Evolutionary conservation across 2,113 vertebrate species (phyloP), one percentile per base, ranked within the genome.

Genomic region (Engraulis encrasicolus): DNA sequence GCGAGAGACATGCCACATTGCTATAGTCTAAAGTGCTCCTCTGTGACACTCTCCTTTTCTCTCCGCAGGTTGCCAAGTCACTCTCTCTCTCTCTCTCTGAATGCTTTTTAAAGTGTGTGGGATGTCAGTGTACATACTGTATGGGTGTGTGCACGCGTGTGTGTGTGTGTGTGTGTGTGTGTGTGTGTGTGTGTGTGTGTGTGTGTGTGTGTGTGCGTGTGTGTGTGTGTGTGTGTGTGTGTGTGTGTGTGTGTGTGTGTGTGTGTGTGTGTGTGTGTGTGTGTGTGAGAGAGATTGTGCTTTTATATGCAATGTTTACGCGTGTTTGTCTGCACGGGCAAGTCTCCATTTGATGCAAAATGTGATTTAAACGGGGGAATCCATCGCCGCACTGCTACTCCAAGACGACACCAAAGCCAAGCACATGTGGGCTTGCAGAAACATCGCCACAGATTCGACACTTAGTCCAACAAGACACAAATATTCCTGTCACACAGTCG

Each of bases 401-500:
- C 15, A 14, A n/a, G 31, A 15, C 31, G 27, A 31, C 66, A 31
- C 66, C 34, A 74, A 74, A 31, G 11, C 66, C 66, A 74, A 74
- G 34, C 66, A 74, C 66, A 74, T 74, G 66, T 74, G 66, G n/a
- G 27, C 15, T 34, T 74, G 27, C 66, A 74, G 66, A 74, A 31
- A 23, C 14, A 27, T n/a, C n/a, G n/a, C 61, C 66, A 74, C 66
- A 15, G 66, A 74, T 31, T 31, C 27, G 27, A 74, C 66, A 74
- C 66, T 23, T 74, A 74, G 3, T 74, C 66, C 66, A 74, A 74
- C 66, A 74, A 74, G 11, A 74, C 66, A 74, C 66, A 74, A 34
- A 74, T 74, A 74, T 74, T 74, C 66, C 66, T 74, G 66, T 74
- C 66, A 74, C 66, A 74, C 66, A 74, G 66, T 74, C 66, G 34